Evolutionary conservation across 2,888 invertebrate species (phyloP), one percentile per base, ranked within the genome.

Genomic region (Melanchra persicariae): DNA sequence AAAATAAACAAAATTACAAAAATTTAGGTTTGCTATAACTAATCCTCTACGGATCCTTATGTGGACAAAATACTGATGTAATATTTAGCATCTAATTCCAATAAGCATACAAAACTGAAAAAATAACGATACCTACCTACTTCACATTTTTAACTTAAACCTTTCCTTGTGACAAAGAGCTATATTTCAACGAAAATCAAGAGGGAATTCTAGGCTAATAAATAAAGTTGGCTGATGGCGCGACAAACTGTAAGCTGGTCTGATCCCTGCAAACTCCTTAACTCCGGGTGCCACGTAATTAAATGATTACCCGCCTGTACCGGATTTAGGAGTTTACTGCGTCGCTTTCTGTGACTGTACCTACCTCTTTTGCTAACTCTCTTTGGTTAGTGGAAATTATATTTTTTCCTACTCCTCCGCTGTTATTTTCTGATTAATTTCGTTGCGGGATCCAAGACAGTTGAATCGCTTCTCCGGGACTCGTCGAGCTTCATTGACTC

Each of bases 241-340:
- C 85, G 83, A 87, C 84, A 85, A 87, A 90, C 85, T 83, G 85
- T 84, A 84, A 84, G 85, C 85, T 83, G 73, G 68, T 70, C 84
- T 89, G 88, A 91, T 91, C 91, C 90, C 77, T 59, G 67, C 81
- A 85, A 91, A 91, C 89, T 90, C 88, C 88, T 87, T 87, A 88
- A 89, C 89, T 87, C 87, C 63, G 74, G 78, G 82, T 79, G 86
- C 87, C 90, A 88, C 88, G 90, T 92, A 93, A 93, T 93, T 92
- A 92, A 93, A 91, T 91, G 92, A 93, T 92, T 90, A 91, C 89
- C 86, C 87, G 82, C 75, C 85, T 83, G 85, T 85, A 79, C 86
- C 74, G 85, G 90, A 87, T 91, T 91, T 88, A 19, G 60, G 68
- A 82, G 54, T 77, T 70, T 67, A 71, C 58, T 68, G 37, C 9